Percentiles rank a stretch among this genome's conserved stretches.
These are phyloP conservation scores for Gymnosoma rotundatum DNA, from an alignment of 2,888 invertebrate genomes.

Conservation along the genomic window DNA sequence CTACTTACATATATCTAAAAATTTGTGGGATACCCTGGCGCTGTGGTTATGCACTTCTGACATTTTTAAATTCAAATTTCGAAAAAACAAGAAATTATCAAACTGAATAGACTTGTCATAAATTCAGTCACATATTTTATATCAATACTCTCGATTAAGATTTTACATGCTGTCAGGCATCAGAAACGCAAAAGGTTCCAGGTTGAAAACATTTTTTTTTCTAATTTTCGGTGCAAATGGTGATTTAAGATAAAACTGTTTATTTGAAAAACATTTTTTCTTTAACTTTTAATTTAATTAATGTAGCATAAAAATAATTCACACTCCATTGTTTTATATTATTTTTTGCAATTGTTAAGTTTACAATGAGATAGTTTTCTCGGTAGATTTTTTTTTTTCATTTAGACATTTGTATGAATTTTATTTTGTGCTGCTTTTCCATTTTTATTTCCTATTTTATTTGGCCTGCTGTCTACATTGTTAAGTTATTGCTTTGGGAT, in stretches of 20 bases:
- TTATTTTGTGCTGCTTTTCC: conserved; percentile 64
- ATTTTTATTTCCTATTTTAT: conserved; percentile 69
- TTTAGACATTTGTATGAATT: neutral
- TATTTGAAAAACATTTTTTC: neutral
- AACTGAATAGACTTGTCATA: too few species aligned
- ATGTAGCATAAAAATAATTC: conserved; percentile 12
- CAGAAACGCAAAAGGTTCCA: too few species aligned
- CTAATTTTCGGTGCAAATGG: too few species aligned
- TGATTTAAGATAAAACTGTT: neutral
- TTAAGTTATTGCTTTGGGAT: conserved; percentile 81
- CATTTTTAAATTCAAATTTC: too few species aligned
- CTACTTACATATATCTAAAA: too few species aligned
- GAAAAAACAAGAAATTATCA: too few species aligned
- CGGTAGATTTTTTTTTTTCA: neutral
- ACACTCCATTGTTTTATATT: neutral
- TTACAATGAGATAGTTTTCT: conserved; percentile 34
- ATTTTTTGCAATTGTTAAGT: conserved; percentile 29
- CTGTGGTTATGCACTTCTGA: too few species aligned
- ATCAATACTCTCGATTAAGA: too few species aligned
- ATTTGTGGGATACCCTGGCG: too few species aligned
- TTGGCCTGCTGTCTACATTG: conserved; percentile 75
- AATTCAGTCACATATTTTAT: too few species aligned
- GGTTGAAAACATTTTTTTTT: too few species aligned
- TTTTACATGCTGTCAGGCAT: too few species aligned
- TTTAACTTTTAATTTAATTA: neutral